A percentile compares a stretch with the other conserved stretches of the same genome.
Evolutionary conservation across 2,888 invertebrate species (phyloP).

Genomic region (Erebia ligea): DNA sequence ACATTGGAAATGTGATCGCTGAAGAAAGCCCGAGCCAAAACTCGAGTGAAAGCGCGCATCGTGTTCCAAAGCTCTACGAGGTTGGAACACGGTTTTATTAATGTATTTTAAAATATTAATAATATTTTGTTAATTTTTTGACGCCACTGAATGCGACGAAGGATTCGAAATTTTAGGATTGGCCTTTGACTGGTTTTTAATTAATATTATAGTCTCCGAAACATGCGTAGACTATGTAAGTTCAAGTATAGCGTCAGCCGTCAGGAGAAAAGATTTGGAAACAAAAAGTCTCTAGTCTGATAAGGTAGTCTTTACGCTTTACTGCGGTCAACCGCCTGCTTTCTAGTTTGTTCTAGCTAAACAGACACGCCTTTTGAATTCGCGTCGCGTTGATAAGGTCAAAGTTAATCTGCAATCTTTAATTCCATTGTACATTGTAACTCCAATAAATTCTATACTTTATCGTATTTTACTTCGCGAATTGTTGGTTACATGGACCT

Average conservation of each 20-base stretch:
- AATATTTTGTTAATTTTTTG: too few species aligned
- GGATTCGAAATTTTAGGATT: too few species aligned
- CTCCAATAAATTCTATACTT: conserved; percentile 16
- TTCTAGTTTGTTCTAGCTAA: conserved; percentile 44
- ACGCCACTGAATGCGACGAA: too few species aligned
- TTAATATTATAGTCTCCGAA: too few species aligned
- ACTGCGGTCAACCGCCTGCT: conserved; percentile 47
- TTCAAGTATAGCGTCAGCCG: neutral
- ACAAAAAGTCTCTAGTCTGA: conserved; percentile 7
- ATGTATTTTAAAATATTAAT: too few species aligned
- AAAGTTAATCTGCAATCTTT: conserved; percentile 28
- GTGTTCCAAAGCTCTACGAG: too few species aligned
- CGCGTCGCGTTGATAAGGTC: conserved; percentile 32
- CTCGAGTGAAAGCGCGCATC: too few species aligned
- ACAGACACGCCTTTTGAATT: conserved; percentile 30
- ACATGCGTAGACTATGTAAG: neutral
- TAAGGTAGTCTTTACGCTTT: neutral
- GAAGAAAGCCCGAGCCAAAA: too few species aligned
- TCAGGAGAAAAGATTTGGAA: neutral
- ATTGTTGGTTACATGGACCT: conserved; percentile 11
- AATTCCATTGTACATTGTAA: conserved; percentile 30
- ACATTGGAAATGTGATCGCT: too few species aligned
- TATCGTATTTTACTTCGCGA: conserved; percentile 13
- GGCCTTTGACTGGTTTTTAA: too few species aligned
- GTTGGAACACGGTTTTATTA: too few species aligned